Percentiles rank a stretch among this genome's conserved stretches.
Conservation (phyloP, 1,140 invertebrate species). For the Drosophila gunungcola region DNA sequence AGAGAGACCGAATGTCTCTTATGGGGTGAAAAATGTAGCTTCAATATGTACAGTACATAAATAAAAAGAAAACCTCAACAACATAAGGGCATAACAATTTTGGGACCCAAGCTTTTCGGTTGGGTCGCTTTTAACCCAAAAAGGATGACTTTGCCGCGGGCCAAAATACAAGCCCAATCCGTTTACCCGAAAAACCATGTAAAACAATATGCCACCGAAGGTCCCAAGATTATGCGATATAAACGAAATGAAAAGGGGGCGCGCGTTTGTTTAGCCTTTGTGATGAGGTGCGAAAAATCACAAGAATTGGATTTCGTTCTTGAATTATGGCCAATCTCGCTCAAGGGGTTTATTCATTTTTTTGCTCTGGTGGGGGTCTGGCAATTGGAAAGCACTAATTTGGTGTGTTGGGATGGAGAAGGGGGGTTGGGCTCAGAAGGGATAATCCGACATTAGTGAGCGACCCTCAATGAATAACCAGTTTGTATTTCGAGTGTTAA, state of each 20-base stretch:
- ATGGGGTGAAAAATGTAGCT: conserved; percentile 7
- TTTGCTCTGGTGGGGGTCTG: neutral
- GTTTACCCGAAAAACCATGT: conserved; percentile 55
- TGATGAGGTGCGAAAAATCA: conserved; percentile 72
- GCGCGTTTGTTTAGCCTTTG: conserved; percentile 5
- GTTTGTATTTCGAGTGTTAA: conserved; percentile 6
- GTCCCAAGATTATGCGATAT: conserved; percentile 31
- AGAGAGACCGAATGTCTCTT: neutral
- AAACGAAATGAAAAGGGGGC: conserved; percentile 21
- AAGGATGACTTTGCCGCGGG: conserved; percentile 20
- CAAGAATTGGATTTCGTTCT: conserved; percentile 45
- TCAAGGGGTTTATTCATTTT: neutral
- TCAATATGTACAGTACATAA: conserved; percentile 20
- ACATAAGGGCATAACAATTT: conserved; percentile 29
- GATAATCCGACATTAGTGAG: conserved; percentile 22
- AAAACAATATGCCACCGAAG: conserved; percentile 44
- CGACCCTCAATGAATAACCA: conserved; percentile 12
- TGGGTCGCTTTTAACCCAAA: conserved; percentile 8
- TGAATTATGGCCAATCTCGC: conserved; percentile 32
- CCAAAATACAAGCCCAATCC: conserved; percentile 39
- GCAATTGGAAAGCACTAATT: conserved; percentile 7
- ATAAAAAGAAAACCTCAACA: conserved; percentile 18
- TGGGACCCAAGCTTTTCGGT: conserved; percentile 9
- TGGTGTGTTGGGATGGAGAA: neutral
- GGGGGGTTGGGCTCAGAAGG: neutral